Percentiles rank a stretch among this genome's conserved stretches.
These are phyloP conservation scores for Perognathus longimembris DNA, from an alignment of 2,113 vertebrate species.

Conservation along the genomic window DNA sequence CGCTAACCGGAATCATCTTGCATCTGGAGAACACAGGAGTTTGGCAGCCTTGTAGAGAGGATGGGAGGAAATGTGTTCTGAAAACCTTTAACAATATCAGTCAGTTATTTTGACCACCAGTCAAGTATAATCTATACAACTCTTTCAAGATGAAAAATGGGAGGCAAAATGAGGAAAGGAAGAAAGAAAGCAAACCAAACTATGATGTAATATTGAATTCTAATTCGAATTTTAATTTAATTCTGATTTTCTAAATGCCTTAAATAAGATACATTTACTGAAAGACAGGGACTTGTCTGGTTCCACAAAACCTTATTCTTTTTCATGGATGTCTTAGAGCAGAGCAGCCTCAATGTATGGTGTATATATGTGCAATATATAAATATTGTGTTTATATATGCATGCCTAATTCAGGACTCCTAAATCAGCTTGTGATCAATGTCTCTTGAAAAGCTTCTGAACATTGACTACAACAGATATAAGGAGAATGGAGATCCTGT, in stretches of 20 bases:
- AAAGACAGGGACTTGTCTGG: background rate
- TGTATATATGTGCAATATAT: background rate
- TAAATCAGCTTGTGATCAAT: constrained; percentile 17
- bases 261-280: constrained; percentile 45
- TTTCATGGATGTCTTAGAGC: background rate
- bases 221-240: background rate
- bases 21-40: constrained; percentile 50
- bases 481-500: background rate
- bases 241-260: constrained; percentile 22
- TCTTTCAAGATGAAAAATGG: constrained; percentile 63
- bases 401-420: background rate
- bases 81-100: constrained; percentile 62
- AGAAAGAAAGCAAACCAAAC: constrained; percentile 57
- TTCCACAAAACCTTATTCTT: constrained; percentile 16
- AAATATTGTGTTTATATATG: no score
- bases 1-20: constrained; percentile 39
- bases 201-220: constrained; percentile 45
- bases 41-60: constrained; percentile 51
- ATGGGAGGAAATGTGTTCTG: constrained; percentile 58
- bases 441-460: background rate
- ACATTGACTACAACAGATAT: background rate
- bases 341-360: background rate
- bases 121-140: constrained; percentile 56
- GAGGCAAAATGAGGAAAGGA: constrained; percentile 54
- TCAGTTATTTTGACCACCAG: constrained; percentile 59